Conservation (phyloP, 2,113 vertebrate genomes). For the Enhydra lutris region DNA sequence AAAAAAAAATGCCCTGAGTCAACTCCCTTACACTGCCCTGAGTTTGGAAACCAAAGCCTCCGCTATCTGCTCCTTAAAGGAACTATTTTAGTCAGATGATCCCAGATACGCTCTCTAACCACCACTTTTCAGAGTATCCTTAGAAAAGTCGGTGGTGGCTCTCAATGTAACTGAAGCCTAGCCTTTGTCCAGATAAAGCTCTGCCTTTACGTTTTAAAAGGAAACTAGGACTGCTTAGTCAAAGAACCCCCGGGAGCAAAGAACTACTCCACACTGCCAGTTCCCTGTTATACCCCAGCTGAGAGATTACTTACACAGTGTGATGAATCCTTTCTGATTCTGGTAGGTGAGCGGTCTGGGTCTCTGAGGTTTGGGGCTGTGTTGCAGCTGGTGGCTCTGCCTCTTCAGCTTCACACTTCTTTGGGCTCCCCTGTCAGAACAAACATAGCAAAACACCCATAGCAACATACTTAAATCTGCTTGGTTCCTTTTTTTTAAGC, state of each 20-base stretch:
- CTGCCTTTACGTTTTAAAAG: conserved; percentile 49
- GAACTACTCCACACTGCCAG: not conserved
- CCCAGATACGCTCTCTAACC: not conserved
- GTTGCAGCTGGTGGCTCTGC: conserved; percentile 68
- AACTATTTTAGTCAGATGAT: not conserved
- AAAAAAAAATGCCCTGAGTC: not conserved
- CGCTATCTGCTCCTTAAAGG: not conserved
- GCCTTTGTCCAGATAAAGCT: conserved; percentile 39
- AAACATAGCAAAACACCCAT: conserved; percentile 62
- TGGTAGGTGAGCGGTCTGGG: conserved; percentile 60
- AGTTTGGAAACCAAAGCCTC: not conserved
- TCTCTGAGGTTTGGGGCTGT: conserved; percentile 61
- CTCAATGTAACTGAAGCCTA: not conserved
- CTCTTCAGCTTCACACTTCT: conserved; percentile 71
- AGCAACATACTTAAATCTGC: conserved; percentile 47
- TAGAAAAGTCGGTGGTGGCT: not conserved
- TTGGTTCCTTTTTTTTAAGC: conserved; percentile 32
- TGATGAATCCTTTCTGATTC: conserved; percentile 67
- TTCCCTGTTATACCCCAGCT: not conserved
- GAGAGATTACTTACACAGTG: conserved; percentile 64
- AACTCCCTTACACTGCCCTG: not conserved
- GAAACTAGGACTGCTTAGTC: not conserved
- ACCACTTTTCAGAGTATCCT: conserved; percentile 29
- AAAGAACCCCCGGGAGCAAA: conserved; percentile 27
- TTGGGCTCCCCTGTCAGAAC: conserved; percentile 64